Base-by-base conservation (phyloP, 2,797 vertebrate genomes). In the Parambassis ranga region DNA sequence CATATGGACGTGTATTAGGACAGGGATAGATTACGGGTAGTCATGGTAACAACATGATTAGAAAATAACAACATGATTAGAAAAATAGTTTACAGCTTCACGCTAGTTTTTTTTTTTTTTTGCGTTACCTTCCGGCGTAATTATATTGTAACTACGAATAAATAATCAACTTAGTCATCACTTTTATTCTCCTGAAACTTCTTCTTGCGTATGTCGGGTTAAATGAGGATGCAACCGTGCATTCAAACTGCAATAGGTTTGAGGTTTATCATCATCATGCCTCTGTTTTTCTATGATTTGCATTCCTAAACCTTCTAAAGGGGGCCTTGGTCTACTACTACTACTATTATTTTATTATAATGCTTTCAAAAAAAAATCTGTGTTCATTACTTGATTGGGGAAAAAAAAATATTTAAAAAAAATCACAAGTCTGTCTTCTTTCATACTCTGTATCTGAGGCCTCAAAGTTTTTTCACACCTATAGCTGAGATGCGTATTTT, bases 11-110 rank as follows among this genome's bases (percentile, higher is more conserved):
- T 62, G 74, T 86, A 87, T n/a, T 89, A 93, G 94, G 94, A 92
- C 94, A 94, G 78, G 84, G 80, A 87, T 95, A 96, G 94, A 96
- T 95, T 97, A 97, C 95, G 95, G 96, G 96, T 98, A 96, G 95
- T 94, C 93, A 92, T 91, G 92, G 92, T 91, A 71, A 93, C 69
- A 62, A 93, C 71, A 77, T 62, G 65, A 83, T 77, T 92, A 89
- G 89, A 80, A 70, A 80, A 74, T n/a, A n/a, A n/a, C n/a, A n/a
- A 69, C 46, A 73, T 82, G 84, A 92, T n/a, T n/a, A n/a, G n/a
- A n/a, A n/a, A n/a, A n/a, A n/a, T 92, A 83, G 82, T 96, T 95
- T 95, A 95, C 94, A 95, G 91, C 81, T 84, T 77, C 71, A 70
- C 31, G 60, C 81, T 23, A 9, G n/a, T n/a, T n/a, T 5, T 37